These are phyloP conservation scores for Eonycteris spelaea DNA, from an alignment of 2,113 vertebrate species.

Conservation along the genomic window DNA sequence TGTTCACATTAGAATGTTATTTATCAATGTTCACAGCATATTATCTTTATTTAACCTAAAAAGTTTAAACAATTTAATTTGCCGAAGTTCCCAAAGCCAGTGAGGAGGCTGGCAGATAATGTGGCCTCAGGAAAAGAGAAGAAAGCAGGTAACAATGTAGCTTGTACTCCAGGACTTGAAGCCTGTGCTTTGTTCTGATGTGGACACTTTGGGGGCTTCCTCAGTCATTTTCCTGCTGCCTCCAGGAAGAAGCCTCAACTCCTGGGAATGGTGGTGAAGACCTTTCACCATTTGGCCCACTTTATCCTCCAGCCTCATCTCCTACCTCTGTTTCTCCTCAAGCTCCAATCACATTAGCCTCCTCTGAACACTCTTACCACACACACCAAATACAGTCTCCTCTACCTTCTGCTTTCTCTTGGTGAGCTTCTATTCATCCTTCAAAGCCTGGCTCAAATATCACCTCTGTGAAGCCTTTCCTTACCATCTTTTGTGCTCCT, in stretches of 20 bases:
- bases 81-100: neutral
- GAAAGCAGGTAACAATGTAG: neutral
- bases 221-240: neutral
- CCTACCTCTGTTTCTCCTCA: neutral
- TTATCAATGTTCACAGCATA: neutral
- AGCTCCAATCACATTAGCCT: neutral
- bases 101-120: neutral
- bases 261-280: neutral
- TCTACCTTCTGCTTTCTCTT: neutral
- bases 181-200: neutral
- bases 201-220: neutral
- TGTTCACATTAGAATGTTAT: neutral
- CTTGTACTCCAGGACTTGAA: neutral
- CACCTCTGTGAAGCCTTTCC: neutral
- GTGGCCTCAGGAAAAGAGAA: neutral
- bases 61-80: neutral
- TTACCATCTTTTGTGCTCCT: neutral
- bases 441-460: neutral
- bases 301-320: neutral
- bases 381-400: neutral
- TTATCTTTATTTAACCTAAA: neutral
- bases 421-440: neutral
- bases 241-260: neutral
- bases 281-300: neutral
- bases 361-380: neutral